These are phyloP conservation scores for Melanotaenia nigrans DNA, from an alignment of 2,797 vertebrate species.

Conservation along the genomic window DNA sequence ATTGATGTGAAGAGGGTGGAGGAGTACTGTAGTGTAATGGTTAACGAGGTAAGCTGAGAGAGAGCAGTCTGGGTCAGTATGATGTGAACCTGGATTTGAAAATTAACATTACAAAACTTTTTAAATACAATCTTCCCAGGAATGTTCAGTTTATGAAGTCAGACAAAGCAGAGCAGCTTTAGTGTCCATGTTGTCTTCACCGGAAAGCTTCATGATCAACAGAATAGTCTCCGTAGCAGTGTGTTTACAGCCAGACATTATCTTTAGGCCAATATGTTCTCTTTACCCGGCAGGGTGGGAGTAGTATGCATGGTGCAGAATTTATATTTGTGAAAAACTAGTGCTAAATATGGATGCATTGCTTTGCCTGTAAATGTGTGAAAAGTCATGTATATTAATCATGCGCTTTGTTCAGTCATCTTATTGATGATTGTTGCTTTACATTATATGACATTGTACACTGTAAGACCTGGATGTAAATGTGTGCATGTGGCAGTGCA, in stretches of 20 bases:
- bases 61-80: neutral
- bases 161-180: neutral
- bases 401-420: conserved; percentile 7
- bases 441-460: conserved; percentile 13
- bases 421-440: conserved; percentile 11
- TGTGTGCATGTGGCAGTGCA: conserved; percentile 18
- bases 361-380: conserved; percentile 5
- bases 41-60: neutral
- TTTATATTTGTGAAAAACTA: conserved; percentile 21
- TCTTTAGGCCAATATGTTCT: neutral
- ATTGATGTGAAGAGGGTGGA: neutral
- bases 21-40: neutral
- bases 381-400: conserved; percentile 7
- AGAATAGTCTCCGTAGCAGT: neutral
- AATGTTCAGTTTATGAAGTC: neutral
- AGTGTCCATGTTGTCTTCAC: conserved; percentile 36
- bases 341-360: conserved; percentile 9
- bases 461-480: conserved; percentile 7
- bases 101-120: neutral
- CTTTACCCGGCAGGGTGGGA: neutral
- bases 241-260: neutral
- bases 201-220: neutral
- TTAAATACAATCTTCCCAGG: neutral
- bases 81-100: neutral
- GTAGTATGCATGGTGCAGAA: neutral